phyloP scores from a whole-genome alignment of 64 coral and sea anemone species.

The Acropora yongei region DNA sequence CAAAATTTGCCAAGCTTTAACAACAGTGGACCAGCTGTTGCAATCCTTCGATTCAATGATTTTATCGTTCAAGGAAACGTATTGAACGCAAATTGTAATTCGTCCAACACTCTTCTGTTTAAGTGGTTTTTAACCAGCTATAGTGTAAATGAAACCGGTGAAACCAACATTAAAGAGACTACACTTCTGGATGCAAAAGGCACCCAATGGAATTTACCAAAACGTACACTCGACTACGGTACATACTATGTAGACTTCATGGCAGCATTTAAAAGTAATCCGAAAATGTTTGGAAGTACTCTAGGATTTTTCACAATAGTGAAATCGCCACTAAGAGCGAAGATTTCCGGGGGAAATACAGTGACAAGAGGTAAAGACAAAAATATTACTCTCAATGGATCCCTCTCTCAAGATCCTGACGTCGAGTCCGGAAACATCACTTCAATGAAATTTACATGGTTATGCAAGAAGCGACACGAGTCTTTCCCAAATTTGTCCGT shows the following conservation, averaged over 20 bases:
- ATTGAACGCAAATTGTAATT: not conserved
- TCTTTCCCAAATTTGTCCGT: constrained; percentile 13
- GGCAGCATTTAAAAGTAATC: constrained; percentile 34
- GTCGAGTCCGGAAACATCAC: constrained; percentile 25
- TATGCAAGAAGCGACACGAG: constrained; percentile 76
- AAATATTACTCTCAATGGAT: constrained; percentile 52
- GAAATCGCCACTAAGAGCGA: constrained; percentile 31
- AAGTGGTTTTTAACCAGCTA: constrained; percentile 30
- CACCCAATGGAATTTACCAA: constrained; percentile 54
- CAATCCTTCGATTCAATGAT: constrained; percentile 18
- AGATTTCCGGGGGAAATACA: constrained; percentile 63
- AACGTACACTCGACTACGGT: constrained; percentile 22
- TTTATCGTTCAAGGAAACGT: constrained; percentile 46
- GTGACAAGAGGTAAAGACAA: constrained; percentile 40
- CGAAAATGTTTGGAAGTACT: not conserved
- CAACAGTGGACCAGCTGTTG: not conserved
- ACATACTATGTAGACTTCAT: constrained; percentile 58
- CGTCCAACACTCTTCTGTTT: not conserved
- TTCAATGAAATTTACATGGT: constrained; percentile 73
- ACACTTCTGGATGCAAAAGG: not conserved
- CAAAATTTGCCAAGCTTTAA: not conserved
- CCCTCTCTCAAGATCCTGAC: constrained; percentile 63
- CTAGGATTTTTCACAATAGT: constrained; percentile 2
- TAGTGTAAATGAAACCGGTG: not conserved
- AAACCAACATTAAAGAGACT: not conserved